Evolutionary conservation across 2,113 vertebrate species (phyloP).

Genomic region (Tringa solitaria): DNA sequence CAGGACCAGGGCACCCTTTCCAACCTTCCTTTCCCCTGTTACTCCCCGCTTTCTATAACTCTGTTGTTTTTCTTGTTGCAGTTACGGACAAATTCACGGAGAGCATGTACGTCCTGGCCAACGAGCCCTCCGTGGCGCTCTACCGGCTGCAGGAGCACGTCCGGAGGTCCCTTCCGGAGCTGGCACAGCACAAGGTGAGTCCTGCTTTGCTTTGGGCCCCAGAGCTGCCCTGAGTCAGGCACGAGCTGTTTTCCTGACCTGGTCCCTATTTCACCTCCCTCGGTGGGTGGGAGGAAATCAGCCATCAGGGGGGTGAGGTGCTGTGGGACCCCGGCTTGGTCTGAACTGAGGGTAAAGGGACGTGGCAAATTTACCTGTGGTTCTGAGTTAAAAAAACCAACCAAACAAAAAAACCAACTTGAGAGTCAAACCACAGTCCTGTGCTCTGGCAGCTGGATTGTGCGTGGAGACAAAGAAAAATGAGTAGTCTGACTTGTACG

Average conservation of each 20-base stretch:
- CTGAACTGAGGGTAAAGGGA: no score
- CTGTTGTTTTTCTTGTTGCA: slow-evolving; percentile 4
- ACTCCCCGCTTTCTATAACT: accelerated
- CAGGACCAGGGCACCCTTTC: not conserved
- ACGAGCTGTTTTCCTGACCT: not conserved
- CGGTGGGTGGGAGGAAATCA: not conserved
- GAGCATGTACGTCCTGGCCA: slow-evolving; percentile 94
- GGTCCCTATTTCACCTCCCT: not conserved
- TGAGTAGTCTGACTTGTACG: not conserved
- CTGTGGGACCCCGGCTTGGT: accelerated
- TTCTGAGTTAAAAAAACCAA: no score
- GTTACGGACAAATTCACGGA: slow-evolving; percentile 96
- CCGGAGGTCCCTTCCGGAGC: slow-evolving; percentile 88
- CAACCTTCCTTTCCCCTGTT: not conserved
- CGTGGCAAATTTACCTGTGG: accelerated
- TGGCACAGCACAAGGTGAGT: slow-evolving; percentile 93
- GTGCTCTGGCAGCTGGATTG: accelerated
- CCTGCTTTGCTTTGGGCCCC: accelerated
- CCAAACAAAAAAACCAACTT: no score
- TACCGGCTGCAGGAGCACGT: slow-evolving; percentile 96
- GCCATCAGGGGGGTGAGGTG: accelerated
- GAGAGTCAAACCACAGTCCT: no score
- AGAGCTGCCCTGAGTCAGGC: accelerated
- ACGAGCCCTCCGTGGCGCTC: slow-evolving; percentile 93
- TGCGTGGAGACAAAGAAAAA: not conserved